These are phyloP conservation scores for Heliconius sara DNA, from an alignment of 2,888 invertebrate species.

Conservation along the genomic window DNA sequence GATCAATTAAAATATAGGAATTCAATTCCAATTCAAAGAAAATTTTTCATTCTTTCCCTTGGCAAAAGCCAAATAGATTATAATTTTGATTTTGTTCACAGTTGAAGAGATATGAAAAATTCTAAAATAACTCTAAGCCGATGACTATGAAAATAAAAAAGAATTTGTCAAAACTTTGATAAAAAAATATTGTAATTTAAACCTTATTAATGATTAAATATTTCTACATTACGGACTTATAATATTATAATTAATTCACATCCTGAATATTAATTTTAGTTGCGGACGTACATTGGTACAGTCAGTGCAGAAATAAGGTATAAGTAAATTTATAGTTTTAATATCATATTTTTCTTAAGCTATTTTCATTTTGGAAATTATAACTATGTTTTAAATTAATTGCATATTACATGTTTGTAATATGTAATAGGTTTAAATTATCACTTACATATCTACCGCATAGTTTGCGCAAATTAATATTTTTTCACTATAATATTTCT, in stretches of 20 bases:
- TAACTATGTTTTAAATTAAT: neutral
- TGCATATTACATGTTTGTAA: too few relatives aligned
- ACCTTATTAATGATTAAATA: constrained; percentile 13
- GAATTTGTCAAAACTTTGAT: too few relatives aligned
- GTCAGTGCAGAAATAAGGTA: constrained; percentile 41
- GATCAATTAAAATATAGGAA: neutral
- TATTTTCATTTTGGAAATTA: neutral
- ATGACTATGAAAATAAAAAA: too few relatives aligned
- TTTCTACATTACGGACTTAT: constrained; percentile 32
- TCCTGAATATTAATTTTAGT: constrained; percentile 57
- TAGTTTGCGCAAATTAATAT: too few relatives aligned
- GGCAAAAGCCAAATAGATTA: neutral
- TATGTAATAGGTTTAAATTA: too few relatives aligned
- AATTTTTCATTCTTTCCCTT: neutral
- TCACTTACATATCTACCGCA: too few relatives aligned
- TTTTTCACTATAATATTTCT: too few relatives aligned
- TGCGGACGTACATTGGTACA: constrained; percentile 56
- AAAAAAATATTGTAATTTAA: too few relatives aligned
- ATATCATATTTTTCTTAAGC: too few relatives aligned
- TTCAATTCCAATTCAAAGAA: neutral
- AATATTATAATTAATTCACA: constrained; percentile 52
- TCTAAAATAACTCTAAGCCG: too few relatives aligned
- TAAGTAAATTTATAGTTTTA: too few relatives aligned
- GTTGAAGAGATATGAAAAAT: neutral
- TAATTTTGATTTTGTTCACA: neutral